Evolutionary conservation across 2,888 invertebrate species (phyloP), one percentile per base, ranked within the genome.

Genomic region (Troides oblongomaculatus): DNA sequence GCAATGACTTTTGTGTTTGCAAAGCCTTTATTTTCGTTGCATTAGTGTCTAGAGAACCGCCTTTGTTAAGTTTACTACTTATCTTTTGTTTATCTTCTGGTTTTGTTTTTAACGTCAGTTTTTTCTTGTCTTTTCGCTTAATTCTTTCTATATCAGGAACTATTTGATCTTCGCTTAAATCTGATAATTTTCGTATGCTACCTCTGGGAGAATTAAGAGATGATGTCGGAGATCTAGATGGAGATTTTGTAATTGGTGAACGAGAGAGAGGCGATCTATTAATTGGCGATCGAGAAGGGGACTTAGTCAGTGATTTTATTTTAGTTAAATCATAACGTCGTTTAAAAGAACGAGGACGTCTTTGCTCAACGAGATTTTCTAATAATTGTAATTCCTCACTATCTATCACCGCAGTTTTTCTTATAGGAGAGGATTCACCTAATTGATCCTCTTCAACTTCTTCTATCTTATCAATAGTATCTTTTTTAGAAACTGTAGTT

Each of bases 361-460:
- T 81, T 75, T 93, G 93, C 74, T 92, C 92, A 1, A 91, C 86
- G 67, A 94, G 84, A 74, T 93, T 92, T 76, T 94, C 93, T 2
- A 94, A 81, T 43, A 94, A 79, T 72, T 93, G 87, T 63, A 93
- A 78, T 77, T 94, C 94, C 77, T 94, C 94, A 39, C 85, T 92
- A 76, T 94, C 94, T 73, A 94, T 93, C 8, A 93, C 82, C 21
- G 93, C 88, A 14, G 93, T 87, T 73, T 90, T 81, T 71, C 93
- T 71, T 84, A 93, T 81, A 75, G 85, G 75, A 58, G 81, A 76
- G 18, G 80, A 79, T 68, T 93, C 91, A 1, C 81, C 82, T 4
- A 79, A 77, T 60, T 87, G 87, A 43, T 94, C 94, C 69, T 93
- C 93, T 75, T 94, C 94, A 1, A 94, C 93, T 73, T 94, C 94